These are phyloP conservation scores for Cotesia vestalis DNA, from an alignment of 1,140 invertebrate species.

Conservation along the genomic window DNA sequence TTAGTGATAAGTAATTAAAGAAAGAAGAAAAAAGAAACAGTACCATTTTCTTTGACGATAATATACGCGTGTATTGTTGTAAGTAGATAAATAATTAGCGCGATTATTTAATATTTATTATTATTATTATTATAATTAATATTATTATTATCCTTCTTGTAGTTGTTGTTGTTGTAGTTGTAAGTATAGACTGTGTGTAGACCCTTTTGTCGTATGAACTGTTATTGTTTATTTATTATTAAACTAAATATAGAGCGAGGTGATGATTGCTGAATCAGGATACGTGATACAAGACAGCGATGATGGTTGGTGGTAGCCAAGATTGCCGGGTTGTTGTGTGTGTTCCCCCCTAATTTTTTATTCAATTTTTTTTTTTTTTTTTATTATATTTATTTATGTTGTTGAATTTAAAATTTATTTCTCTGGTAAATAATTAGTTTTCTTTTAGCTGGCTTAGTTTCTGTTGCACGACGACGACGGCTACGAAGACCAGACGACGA, in stretches of 20 bases:
- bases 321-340: constrained; percentile 13
- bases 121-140: neutral
- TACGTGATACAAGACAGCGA: neutral
- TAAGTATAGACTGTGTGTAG: neutral
- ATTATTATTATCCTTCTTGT: neutral
- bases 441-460: too few species aligned
- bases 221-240: too few species aligned
- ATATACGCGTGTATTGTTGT: neutral
- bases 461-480: too few species aligned
- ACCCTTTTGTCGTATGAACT: neutral
- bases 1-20: neutral
- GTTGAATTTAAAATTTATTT: too few species aligned
- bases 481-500: too few species aligned
- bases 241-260: too few species aligned
- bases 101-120: neutral
- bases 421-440: too few species aligned
- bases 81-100: neutral
- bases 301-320: constrained; percentile 4
- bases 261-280: constrained; percentile 1
- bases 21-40: constrained; percentile 13
- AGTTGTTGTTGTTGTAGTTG: neutral
- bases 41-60: constrained; percentile 18
- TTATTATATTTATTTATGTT: neutral
- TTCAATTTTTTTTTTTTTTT: too few species aligned
- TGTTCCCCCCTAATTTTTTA: neutral